Percentiles rank a stretch among this genome's conserved stretches.
phyloP scores from a whole-genome alignment of 2,113 vertebrate species.

The Melanostigma gelatinosum region DNA sequence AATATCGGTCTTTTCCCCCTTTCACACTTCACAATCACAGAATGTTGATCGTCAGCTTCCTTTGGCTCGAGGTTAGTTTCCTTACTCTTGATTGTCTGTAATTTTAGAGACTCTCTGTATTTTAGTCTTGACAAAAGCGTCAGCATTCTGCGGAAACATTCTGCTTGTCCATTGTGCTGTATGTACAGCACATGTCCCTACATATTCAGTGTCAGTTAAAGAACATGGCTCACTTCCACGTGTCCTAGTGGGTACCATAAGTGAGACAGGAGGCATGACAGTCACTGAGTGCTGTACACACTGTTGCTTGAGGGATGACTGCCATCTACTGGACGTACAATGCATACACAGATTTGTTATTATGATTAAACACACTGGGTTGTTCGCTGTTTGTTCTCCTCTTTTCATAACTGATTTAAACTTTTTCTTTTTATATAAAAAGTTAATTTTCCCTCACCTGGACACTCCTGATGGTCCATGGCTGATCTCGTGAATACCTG shows the following conservation, averaged over 20 bases:
- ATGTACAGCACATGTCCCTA: background rate
- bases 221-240: background rate
- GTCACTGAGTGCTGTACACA: background rate
- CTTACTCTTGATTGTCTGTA: background rate
- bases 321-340: conserved; percentile 64
- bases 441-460: conserved; percentile 80
- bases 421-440: background rate
- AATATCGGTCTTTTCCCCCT: background rate
- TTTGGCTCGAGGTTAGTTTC: background rate
- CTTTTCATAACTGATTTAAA: background rate
- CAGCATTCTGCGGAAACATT: background rate
- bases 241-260: background rate
- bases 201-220: background rate
- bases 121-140: background rate
- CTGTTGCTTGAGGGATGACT: background rate
- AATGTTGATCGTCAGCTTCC: background rate
- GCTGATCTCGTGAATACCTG: conserved; percentile 91
- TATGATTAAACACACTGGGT: background rate
- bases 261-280: background rate
- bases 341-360: conserved; percentile 11
- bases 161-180: background rate
- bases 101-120: background rate
- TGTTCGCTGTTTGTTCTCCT: background rate
- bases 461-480: conserved; percentile 86
- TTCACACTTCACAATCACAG: background rate